phyloP scores from a whole-genome alignment of 1,140 invertebrate species.

The Lepidurus arcticus region DNA sequence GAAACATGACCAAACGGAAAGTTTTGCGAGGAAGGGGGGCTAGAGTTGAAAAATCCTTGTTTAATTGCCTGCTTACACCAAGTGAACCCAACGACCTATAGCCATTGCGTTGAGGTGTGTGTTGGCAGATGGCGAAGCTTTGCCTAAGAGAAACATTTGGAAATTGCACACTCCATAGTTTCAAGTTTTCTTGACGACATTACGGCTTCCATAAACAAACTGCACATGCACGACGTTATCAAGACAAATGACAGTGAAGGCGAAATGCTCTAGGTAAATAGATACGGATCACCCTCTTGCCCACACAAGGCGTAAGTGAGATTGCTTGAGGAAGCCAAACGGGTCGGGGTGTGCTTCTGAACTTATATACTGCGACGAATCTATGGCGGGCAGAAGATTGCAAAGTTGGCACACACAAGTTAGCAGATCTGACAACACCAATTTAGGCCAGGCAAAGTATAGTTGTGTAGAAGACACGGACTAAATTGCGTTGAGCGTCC shows the following conservation, averaged over 20 bases:
- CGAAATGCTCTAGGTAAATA: background rate
- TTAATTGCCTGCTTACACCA: no score
- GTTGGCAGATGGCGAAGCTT: no score
- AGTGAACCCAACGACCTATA: no score
- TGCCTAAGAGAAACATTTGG: background rate
- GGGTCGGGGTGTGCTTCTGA: background rate
- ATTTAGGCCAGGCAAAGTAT: background rate
- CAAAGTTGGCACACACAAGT: background rate
- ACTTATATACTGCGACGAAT: background rate
- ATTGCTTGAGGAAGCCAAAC: background rate
- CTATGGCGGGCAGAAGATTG: background rate
- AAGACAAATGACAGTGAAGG: background rate
- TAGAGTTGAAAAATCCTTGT: no score
- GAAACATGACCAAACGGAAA: no score
- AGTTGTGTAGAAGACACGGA: background rate
- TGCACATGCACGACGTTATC: background rate
- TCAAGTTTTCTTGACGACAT: background rate
- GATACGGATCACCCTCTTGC: background rate
- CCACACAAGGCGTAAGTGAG: background rate
- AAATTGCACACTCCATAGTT: background rate
- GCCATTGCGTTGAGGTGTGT: no score
- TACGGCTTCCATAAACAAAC: background rate
- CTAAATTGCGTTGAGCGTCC: background rate
- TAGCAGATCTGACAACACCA: conserved; percentile 17
- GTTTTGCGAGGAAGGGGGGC: no score